Base-by-base conservation (phyloP, 2,797 vertebrate species). In the Pelodytes ibericus region DNA sequence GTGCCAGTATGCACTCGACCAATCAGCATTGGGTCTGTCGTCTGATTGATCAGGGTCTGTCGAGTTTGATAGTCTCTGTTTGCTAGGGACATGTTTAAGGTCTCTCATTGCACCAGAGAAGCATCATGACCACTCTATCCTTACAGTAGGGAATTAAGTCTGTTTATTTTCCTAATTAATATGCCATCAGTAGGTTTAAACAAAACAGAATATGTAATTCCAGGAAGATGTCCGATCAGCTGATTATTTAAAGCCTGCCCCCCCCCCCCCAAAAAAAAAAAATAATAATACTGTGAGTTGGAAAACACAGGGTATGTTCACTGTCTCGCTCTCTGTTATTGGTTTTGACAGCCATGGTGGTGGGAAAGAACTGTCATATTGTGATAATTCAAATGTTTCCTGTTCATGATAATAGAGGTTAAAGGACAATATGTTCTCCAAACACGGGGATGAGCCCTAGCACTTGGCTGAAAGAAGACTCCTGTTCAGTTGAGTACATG, bases 311-410 rank as follows among this genome's bases (percentile, higher is more conserved):
- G 30, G 9, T 53, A 61, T 24, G 22, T 59, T 67, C 10, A 26
- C 10, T 66, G 26, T 27, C n/a, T 49, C 27, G 27, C 7, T 53
- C 4, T 39, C 2, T 8, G 2, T 3, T 29, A 13, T 59, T 27
- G 53, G 7, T 59, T 58, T 67, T 67, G 72, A 60, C 49, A 65
- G 26, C 20, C 26, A 26, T 26, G 31, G 18, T 2, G 13, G 25
- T 20, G 30, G 4, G 20, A 69, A 51, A 51, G 41, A 27, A 57
- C 16, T 62, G 41, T 39, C 36, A 68, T 29, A 30, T 47, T 60
- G 56, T 71, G 68, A 49, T 59, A 33, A 75, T 68, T 26, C 27
- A 24, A 30, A 49, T 36, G 33, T 31, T 61, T 62, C 24, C 41
- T 69, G 56, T 41, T 58, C 30, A 1, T 53, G 11, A 16, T 49